Base-by-base conservation (phyloP, 2,888 invertebrate genomes). In the Trissolcus japonicus region DNA sequence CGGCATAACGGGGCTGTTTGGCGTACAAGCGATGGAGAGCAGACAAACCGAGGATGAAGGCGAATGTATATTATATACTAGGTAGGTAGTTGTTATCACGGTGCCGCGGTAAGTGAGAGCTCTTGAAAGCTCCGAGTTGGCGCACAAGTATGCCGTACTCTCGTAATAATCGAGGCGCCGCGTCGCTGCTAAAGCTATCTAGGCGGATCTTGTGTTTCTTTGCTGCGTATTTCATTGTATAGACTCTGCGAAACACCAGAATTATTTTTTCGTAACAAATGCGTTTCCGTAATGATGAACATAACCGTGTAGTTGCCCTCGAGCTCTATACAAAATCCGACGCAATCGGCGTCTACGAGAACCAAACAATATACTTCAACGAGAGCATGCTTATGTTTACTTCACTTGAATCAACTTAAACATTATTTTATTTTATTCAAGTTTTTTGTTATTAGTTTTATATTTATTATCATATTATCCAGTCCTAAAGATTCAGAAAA, bases 31-130 rank as follows among this genome's bases (percentile, higher is more conserved):
- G 29, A 74, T 55, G 41, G 55, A 35, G 19, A 60, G 17, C 14
- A 56, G 59, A 53, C 59, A 48, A 66, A 56, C 29, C 68, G 54
- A 69, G 63, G 46, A 69, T 57, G 59, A 62, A 57, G 67, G 59
- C 59, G 53, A 74, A 71, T 69, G 63, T 56, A 78, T 65, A 76
- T 73, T 77, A 73, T 77, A 65, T 68, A 72, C 63, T 46, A 68
- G 54, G 78, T 80, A 80, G 81, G 79, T 82, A 82, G 82, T 85
- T 82, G 83, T 86, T 85, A 85, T 86, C 84, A 83, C 83, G 85
- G 83, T 83, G 80, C 81, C 81, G 79, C 79, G 83, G 83, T 84
- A 84, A 86, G 82, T 83, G 83, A 84, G 83, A 82, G 81, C 81
- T 76, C 84, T 85, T 82, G 80, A 83, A 80, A 81, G 80, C 78